Evolutionary conservation across 2,113 vertebrate genomes (phyloP).

Genomic region (Melanerpes formicivorus): DNA sequence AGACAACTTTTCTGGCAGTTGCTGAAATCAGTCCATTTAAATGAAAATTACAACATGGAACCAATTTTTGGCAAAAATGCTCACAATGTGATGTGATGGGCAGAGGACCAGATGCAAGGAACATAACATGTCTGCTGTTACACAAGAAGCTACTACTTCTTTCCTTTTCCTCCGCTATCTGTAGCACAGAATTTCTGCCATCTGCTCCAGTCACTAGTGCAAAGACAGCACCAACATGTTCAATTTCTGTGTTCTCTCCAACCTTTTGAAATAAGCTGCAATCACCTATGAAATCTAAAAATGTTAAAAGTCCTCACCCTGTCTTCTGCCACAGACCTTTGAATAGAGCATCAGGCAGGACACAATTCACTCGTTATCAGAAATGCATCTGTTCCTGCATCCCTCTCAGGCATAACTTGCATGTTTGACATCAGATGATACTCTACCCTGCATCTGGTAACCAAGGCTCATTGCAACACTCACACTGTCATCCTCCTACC

Average conservation of each 20-base stretch:
- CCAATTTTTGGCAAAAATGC: not conserved
- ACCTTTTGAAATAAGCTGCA: not conserved
- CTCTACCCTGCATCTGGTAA: not conserved
- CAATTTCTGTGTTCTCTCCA: not conserved
- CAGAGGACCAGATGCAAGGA: conserved; percentile 7
- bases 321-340: not conserved
- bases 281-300: not conserved
- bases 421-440: not conserved
- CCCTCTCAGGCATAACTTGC: not conserved
- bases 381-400: not conserved
- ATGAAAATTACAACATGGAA: not conserved
- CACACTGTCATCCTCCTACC: not conserved
- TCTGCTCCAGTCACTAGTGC: conserved; percentile 1
- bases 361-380: not conserved
- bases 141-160: conserved; percentile 9
- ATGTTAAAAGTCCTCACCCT: not conserved
- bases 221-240: not conserved
- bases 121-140: not conserved
- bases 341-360: not conserved
- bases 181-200: not conserved
- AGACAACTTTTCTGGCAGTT: not conserved
- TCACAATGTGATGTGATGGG: not conserved
- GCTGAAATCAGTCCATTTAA: not conserved
- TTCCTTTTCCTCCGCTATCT: not conserved
- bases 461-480: not conserved